phyloP scores from a whole-genome alignment of 2,888 invertebrate species.

The Lycophotia porphyrea region DNA sequence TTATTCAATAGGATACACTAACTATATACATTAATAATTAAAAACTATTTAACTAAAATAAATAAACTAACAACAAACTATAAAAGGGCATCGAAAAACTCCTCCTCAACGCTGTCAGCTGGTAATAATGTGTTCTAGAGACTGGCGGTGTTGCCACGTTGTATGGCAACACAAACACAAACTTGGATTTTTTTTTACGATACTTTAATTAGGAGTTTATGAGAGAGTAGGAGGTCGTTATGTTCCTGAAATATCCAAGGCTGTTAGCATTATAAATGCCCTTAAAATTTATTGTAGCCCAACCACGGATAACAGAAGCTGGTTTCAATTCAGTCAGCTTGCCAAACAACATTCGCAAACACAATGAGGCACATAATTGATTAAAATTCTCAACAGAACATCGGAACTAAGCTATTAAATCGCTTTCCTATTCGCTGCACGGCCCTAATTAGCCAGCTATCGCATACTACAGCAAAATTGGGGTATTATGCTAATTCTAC shows the following conservation, averaged over 20 bases:
- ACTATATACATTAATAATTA: too few relatives aligned
- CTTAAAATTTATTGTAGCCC: background rate
- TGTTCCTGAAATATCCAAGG: background rate
- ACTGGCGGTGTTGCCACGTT: too few relatives aligned
- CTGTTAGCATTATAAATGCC: background rate
- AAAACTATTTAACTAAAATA: too few relatives aligned
- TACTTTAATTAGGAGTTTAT: background rate
- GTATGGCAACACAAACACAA: too few relatives aligned
- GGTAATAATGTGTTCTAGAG: too few relatives aligned
- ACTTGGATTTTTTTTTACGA: background rate
- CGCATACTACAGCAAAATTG: constrained; percentile 65
- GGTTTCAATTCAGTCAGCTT: constrained; percentile 11
- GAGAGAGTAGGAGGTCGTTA: background rate
- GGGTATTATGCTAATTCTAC: constrained; percentile 65
- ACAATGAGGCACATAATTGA: constrained; percentile 51
- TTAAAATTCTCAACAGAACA: constrained; percentile 45
- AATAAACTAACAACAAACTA: too few relatives aligned
- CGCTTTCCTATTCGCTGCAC: constrained; percentile 59
- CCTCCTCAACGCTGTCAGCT: too few relatives aligned
- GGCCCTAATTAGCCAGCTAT: constrained; percentile 60
- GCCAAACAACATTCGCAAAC: constrained; percentile 9
- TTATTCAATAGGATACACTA: too few relatives aligned
- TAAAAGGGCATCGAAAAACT: too few relatives aligned
- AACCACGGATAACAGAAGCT: background rate
- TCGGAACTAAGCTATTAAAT: constrained; percentile 54